These are phyloP conservation scores for Tricholauxania praeusta DNA, from an alignment of 2,888 invertebrate genomes.

Conservation along the genomic window DNA sequence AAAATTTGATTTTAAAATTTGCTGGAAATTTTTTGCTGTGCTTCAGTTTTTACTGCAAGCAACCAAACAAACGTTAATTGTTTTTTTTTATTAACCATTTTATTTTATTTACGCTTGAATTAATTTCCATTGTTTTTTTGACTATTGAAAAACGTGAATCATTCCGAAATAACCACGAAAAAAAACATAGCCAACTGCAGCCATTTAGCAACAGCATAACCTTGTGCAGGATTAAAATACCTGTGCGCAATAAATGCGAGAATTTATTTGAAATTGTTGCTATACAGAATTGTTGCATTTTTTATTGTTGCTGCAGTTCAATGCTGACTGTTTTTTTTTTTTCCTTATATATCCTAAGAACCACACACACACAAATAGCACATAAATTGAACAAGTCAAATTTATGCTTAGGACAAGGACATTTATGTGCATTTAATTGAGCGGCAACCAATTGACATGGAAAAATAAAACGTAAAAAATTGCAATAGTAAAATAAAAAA, in stretches of 20 bases:
- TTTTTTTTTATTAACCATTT: not conserved
- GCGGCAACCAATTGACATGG: not conserved
- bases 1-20: too few species aligned
- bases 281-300: too few species aligned
- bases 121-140: not conserved
- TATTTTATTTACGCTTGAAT: conserved; percentile 10
- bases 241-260: conserved; percentile 5
- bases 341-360: too few species aligned
- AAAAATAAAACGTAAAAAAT: not conserved
- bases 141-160: too few species aligned
- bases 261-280: too few species aligned
- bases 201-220: not conserved
- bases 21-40: too few species aligned
- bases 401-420: conserved; percentile 11
- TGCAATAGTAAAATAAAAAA: not conserved
- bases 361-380: too few species aligned
- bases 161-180: not conserved
- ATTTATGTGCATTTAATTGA: conserved; percentile 2
- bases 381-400: not conserved
- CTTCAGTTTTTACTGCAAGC: too few species aligned
- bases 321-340: too few species aligned
- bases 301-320: too few species aligned
- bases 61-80: too few species aligned
- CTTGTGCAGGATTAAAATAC: conserved; percentile 14
- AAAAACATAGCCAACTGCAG: not conserved